A percentile compares a stretch with the other conserved stretches of the same genome.
phyloP scores from a whole-genome alignment of 2,113 vertebrate genomes.

The Podarcis raffonei region DNA sequence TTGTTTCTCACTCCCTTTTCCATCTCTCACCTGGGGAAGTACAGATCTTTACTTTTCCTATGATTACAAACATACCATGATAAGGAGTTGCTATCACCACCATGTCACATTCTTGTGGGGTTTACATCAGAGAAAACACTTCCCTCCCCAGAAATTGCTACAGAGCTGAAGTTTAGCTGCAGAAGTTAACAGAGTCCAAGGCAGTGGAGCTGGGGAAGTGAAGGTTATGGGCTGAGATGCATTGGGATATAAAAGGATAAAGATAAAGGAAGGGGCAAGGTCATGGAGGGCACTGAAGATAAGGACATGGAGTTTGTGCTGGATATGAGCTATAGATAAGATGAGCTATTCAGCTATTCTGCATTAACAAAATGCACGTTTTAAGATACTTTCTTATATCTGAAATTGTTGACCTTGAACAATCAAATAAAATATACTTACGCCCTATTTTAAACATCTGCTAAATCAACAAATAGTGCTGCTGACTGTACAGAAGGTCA shows the following conservation, averaged over 20 bases:
- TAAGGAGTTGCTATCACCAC: too few species aligned
- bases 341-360: neutral
- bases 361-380: neutral
- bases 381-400: neutral
- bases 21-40: too few species aligned
- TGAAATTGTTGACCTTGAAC: constrained; percentile 6
- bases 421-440: neutral
- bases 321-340: neutral
- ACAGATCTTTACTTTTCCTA: too few species aligned
- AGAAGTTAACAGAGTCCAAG: neutral
- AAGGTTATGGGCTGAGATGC: neutral
- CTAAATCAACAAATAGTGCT: neutral
- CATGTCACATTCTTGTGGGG: too few species aligned
- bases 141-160: too few species aligned
- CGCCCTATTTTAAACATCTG: neutral
- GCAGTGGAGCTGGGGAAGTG: neutral
- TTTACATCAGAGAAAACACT: too few species aligned
- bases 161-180: too few species aligned
- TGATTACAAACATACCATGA: too few species aligned
- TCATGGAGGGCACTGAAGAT: neutral
- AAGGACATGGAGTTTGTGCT: neutral
- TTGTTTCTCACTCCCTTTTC: too few species aligned
- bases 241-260: too few species aligned
- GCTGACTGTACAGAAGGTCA: neutral
- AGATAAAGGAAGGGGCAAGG: neutral